Base-by-base conservation (phyloP, 2,888 invertebrate genomes). In the Caenorhabditis zanzibari region DNA sequence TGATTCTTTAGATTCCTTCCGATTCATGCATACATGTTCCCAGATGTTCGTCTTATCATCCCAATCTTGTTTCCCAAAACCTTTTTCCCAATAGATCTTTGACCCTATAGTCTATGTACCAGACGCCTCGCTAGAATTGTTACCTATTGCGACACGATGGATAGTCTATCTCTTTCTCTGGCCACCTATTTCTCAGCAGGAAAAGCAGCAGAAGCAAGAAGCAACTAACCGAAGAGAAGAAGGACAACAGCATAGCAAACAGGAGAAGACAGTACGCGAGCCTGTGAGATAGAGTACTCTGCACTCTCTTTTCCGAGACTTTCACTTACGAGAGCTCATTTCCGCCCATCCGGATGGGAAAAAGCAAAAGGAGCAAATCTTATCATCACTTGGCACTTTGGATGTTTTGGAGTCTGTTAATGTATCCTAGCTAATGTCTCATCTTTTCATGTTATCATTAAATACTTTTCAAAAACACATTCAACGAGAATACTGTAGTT, bases 161-260 rank as follows among this genome's bases (percentile, higher is more conserved):
- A 68, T 52, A 68, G 68, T 71, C 41, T 49, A 38, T 56, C 63
- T 69, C 32, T 52, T 44, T 54, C 19, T 61, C 63, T 61, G 69
- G 61, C 61, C 28, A 58, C 64, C 47, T 44, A 28, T 49, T 68
- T 61, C 59, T 59, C 61, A 77, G 69, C 44, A 38, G 54, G 26
- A 74, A 26, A 41, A 76, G 58, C 47, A 52, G 63, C 14, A 69
- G 58, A 66, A 52, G 63, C 44, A 73, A 71, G 58, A 71, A 71
- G 71, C 14, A 63, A 52, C 61, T 35, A 49, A 63, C 24, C 22
- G 41, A 68, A 22, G 47, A 24, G 49, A 28, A 38, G 68, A 19
- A 59, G 61, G 79, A 79, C 79, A 79, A 79, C 79, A 79, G 79
- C 71, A 79, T 79, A 64, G 79, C 79, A 79, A 77, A 77, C 41